A percentile compares a stretch with the other conserved stretches of the same genome.
Evolutionary conservation across 2,113 vertebrate species (phyloP).

Genomic region (Callionymus lyra): DNA sequence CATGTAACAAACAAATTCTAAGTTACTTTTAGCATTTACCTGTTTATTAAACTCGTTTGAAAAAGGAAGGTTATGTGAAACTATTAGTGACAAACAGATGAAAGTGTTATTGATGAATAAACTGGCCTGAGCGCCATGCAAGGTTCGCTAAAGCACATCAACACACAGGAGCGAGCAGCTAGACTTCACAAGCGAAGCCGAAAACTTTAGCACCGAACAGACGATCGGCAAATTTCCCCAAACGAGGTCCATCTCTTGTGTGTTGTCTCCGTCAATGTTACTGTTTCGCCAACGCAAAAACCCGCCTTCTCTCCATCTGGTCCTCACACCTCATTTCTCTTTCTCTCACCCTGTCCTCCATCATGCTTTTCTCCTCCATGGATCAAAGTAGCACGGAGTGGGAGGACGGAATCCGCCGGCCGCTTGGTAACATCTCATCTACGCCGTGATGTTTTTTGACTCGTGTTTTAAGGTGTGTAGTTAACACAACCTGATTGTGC

Average conservation of each 20-base stretch:
- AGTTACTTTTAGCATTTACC: no score
- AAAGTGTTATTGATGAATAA: no score
- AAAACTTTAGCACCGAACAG: constrained; percentile 55
- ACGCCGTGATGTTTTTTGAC: constrained; percentile 2
- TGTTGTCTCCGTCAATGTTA: constrained; percentile 60
- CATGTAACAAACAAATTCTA: no score
- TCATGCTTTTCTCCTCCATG: constrained; percentile 49
- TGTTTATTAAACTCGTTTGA: no score
- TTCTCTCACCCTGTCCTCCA: constrained; percentile 64
- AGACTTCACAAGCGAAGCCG: constrained; percentile 33
- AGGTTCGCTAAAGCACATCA: constrained; percentile 6
- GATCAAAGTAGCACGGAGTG: constrained; percentile 56
- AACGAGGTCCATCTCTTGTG: constrained; percentile 57
- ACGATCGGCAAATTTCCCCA: constrained; percentile 44
- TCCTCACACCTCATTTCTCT: constrained; percentile 64
- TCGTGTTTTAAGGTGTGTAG: constrained; percentile 5
- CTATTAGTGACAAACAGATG: no score
- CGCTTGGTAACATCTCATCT: constrained; percentile 24
- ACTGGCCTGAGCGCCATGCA: no score
- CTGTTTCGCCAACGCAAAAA: constrained; percentile 58
- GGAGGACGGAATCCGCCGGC: constrained; percentile 42
- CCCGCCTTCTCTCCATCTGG: constrained; percentile 66
- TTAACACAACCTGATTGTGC: constrained; percentile 6
- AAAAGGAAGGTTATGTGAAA: no score
- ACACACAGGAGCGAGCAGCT: constrained; percentile 24